A percentile compares a stretch with the other conserved stretches of the same genome.
Evolutionary conservation across 1,140 invertebrate genomes (phyloP).

Genomic region (Mercenaria mercenaria): DNA sequence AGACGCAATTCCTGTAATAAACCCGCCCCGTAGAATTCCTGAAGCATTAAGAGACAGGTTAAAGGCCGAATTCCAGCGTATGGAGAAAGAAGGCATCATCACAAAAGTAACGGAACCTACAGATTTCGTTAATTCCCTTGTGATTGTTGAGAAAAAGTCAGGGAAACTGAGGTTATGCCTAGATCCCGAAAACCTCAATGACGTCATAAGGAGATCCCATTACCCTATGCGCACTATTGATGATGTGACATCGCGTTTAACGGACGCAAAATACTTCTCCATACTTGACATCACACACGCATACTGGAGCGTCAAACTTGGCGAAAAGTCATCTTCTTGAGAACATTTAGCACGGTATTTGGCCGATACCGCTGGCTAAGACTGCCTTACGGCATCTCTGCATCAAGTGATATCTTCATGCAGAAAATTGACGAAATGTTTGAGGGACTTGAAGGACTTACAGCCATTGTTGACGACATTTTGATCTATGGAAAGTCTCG

Average conservation of each 20-base stretch:
- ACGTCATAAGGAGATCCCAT: background rate
- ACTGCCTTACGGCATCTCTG: conserved; percentile 74
- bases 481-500: conserved; percentile 67
- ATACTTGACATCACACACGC: no score
- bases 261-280: no score
- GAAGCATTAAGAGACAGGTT: background rate
- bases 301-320: no score
- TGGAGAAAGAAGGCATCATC: conserved; percentile 44
- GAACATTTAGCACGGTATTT: background rate
- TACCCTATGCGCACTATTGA: no score
- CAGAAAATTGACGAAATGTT: conserved; percentile 9
- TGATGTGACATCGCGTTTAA: no score
- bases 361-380: background rate
- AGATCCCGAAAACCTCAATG: background rate
- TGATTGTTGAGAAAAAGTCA: conserved; percentile 32
- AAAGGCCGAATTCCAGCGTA: no score
- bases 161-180: conserved; percentile 9
- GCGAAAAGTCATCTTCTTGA: background rate
- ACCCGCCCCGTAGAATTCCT: background rate
- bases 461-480: conserved; percentile 32
- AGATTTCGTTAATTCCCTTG: conserved; percentile 67
- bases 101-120: conserved; percentile 31
- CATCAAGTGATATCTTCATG: background rate
- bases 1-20: background rate
- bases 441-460: background rate